Base-by-base conservation (phyloP, 1,140 invertebrate genomes). In the Saccostrea echinata region DNA sequence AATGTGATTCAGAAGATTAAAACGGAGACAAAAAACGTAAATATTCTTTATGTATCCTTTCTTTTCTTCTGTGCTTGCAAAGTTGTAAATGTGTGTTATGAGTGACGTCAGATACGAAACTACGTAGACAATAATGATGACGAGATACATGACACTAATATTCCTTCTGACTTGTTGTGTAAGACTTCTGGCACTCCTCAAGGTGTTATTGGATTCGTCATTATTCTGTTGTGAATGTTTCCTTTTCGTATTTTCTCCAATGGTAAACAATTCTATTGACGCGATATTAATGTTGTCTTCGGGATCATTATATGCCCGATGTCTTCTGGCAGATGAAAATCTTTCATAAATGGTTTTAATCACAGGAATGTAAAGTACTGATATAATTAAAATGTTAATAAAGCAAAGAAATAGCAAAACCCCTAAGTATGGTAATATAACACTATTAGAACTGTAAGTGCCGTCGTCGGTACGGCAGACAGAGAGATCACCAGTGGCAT, bases 71-170 rank as follows among this genome's bases (percentile, higher is more conserved):
- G 64, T n/a, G n/a, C n/a, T 68, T 27, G 64, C 64, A 24, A 68
- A 68, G 11, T 24, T 68, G n/a, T 68, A 24, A 9, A 68, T 24
- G 11, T 68, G 64, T n/a, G 64, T 68, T 21, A 68, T 12, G 4
- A 68, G 27, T 68, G 64, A 68, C 64, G 64, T 68, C 64, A 68
- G 64, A 68, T 68, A 68, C 64, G 64, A 68, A 68, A 68, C 64
- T 68, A 68, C 64, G 64, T 68, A 68, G n/a, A 68, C 64, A 24
- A 68, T 68, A 24, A 68, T 68, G n/a, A 68, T 68, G 3, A 68
- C 64, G 3, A 68, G n/a, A 27, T 24, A 68, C 64, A 68, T 68
- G n/a, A 68, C n/a, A 9, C 64, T 68, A 27, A 68, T 68, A 24
- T 68, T 68, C 27, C 12, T 68, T n/a, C 64, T 21, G 11, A 24